Percentiles rank a stretch among this genome's conserved stretches.
Conservation (phyloP, 2,113 vertebrate genomes). For the Neolamprologus sp. region DNA sequence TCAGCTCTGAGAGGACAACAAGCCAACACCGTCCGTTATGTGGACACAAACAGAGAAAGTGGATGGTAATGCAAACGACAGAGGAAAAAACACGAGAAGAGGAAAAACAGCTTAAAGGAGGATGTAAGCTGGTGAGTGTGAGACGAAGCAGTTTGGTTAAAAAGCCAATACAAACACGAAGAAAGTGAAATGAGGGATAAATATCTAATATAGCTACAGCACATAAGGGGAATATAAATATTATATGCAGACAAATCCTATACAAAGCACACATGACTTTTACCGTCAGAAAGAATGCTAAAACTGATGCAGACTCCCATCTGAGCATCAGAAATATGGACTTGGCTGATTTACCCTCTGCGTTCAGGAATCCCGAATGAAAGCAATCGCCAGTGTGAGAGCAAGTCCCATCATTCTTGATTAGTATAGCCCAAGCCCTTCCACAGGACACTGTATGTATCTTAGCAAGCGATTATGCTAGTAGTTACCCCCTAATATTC, state of each 20-base stretch:
- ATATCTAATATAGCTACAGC: background rate
- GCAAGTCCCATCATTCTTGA: background rate
- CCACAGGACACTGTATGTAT: background rate
- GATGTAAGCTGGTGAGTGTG: background rate
- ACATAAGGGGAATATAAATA: background rate
- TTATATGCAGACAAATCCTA: background rate
- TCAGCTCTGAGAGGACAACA: background rate
- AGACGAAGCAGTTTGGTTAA: background rate
- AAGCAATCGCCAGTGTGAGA: background rate
- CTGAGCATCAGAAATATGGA: background rate
- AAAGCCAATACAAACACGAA: accelerated
- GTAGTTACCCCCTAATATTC: background rate
- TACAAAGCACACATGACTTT: background rate
- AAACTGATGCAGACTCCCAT: background rate
- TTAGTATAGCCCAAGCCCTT: background rate
- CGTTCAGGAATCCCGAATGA: background rate
- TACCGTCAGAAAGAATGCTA: accelerated
- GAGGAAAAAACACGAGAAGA: background rate
- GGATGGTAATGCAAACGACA: background rate
- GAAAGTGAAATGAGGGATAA: background rate
- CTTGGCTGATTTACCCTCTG: background rate
- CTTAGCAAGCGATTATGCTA: background rate
- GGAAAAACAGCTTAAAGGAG: background rate
- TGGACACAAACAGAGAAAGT: background rate
- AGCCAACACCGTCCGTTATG: background rate